Conservation (phyloP, 1,140 invertebrate species). For the Gonioctena quinquepunctata region DNA sequence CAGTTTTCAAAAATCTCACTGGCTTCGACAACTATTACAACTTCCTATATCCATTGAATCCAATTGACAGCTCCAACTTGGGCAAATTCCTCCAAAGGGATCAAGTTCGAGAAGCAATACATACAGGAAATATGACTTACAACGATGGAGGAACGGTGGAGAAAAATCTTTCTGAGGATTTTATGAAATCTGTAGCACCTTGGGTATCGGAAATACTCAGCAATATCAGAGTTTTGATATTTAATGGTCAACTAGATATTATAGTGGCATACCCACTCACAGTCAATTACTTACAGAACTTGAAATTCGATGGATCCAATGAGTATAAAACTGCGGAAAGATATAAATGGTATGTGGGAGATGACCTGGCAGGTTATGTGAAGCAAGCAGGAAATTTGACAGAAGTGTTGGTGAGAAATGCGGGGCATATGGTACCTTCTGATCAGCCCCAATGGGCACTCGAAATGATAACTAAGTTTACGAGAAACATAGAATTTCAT, state of each 20-base stretch:
- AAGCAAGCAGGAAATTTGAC: conserved; percentile 71
- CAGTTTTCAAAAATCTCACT: conserved; percentile 69
- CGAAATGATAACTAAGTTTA: conserved; percentile 77
- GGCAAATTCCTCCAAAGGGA: conserved; percentile 63
- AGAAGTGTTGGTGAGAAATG: conserved; percentile 74
- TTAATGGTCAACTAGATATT: conserved; percentile 84
- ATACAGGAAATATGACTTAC: conserved; percentile 59
- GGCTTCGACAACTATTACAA: conserved; percentile 73
- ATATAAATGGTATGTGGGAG: conserved; percentile 67
- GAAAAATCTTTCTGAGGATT: conserved; percentile 70
- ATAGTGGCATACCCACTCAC: conserved; percentile 81
- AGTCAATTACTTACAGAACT: conserved; percentile 67
- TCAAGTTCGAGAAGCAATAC: conserved; percentile 59
- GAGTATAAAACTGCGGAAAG: conserved; percentile 66
- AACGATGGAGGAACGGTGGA: conserved; percentile 61
- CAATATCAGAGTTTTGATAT: conserved; percentile 70
- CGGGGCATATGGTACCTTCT: conserved; percentile 78
- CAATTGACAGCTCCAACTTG: conserved; percentile 50
- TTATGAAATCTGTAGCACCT: conserved; percentile 79
- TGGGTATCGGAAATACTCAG: conserved; percentile 72
- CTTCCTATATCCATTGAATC: conserved; percentile 62
- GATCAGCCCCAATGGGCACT: conserved; percentile 77
- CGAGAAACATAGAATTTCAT: conserved; percentile 59
- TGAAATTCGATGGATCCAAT: conserved; percentile 66
- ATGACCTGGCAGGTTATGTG: conserved; percentile 73